phyloP scores from a whole-genome alignment of 2,888 invertebrate genomes.

The Synanthedon vespiformis region DNA sequence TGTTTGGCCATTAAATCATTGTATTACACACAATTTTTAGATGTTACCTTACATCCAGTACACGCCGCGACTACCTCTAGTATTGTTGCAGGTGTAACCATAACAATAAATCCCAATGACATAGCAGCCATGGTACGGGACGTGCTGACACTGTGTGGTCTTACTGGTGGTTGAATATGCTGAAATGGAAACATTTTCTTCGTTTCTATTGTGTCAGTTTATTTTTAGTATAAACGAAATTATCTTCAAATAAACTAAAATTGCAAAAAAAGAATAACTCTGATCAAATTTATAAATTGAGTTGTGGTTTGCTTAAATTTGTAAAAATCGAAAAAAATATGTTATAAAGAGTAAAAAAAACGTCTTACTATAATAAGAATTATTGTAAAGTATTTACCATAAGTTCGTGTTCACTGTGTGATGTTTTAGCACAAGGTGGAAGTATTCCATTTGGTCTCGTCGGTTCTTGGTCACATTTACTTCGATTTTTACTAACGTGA shows the following conservation, averaged over 20 bases:
- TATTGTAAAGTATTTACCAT: constrained; percentile 20
- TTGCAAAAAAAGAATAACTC: too few relatives aligned
- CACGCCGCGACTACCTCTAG: constrained; percentile 92
- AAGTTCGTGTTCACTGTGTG: constrained; percentile 37
- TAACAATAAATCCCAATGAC: constrained; percentile 90
- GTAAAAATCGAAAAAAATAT: too few relatives aligned
- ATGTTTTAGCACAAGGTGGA: constrained; percentile 44
- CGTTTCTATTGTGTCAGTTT: background rate
- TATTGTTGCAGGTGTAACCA: constrained; percentile 92
- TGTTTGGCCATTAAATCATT: background rate
- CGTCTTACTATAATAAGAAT: too few relatives aligned
- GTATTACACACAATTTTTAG: constrained; percentile 1
- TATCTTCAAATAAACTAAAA: too few relatives aligned
- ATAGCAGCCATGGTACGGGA: constrained; percentile 92
- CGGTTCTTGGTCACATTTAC: constrained; percentile 63
- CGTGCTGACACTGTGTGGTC: constrained; percentile 82
- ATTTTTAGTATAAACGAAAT: background rate
- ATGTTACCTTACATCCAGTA: constrained; percentile 80
- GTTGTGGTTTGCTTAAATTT: too few relatives aligned
- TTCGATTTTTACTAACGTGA: constrained; percentile 85
- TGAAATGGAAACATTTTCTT: constrained; percentile 8
- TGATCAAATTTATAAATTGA: too few relatives aligned
- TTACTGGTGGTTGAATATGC: constrained; percentile 60
- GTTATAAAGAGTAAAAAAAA: too few relatives aligned
- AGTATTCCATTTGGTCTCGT: constrained; percentile 48